A percentile compares a stretch with the other conserved stretches of the same genome.
Evolutionary conservation across 92 coral and sea anemone species (phyloP).

Genomic region (Blastomussa wellsi): DNA sequence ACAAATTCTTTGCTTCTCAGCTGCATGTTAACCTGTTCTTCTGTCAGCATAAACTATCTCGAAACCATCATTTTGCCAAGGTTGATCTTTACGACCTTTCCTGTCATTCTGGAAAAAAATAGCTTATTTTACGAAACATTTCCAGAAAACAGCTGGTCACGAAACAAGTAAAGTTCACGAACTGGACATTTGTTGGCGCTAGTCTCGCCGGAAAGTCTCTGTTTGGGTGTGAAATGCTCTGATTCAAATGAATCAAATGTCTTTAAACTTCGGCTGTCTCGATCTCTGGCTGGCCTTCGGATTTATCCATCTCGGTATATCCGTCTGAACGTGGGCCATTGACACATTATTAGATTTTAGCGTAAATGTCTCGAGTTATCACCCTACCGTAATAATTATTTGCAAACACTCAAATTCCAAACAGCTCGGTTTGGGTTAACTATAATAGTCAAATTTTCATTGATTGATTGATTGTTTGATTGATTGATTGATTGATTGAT

Average conservation of each 20-base stretch:
- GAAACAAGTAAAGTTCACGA: not conserved
- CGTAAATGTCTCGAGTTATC: not conserved
- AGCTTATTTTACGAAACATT: not conserved
- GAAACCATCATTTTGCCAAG: not conserved
- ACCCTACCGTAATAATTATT: not conserved
- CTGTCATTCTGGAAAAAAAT: not conserved
- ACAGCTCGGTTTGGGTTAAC: no score
- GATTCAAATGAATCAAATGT: not conserved
- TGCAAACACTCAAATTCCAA: not conserved
- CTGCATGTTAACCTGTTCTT: no score
- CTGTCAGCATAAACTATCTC: not conserved
- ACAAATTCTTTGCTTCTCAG: not conserved
- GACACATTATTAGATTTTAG: not conserved
- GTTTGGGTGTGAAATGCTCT: not conserved
- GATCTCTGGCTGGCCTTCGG: not conserved
- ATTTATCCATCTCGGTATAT: not conserved
- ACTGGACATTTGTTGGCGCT: not conserved
- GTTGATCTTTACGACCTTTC: not conserved
- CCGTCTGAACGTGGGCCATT: not conserved
- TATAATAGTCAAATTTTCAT: no score
- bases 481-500: no score
- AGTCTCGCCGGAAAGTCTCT: not conserved
- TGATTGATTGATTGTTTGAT: no score
- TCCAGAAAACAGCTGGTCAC: not conserved
- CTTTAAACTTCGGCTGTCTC: not conserved